Base-by-base conservation (phyloP, 2,888 invertebrate genomes). In the Ganaspis brasiliensis region DNA sequence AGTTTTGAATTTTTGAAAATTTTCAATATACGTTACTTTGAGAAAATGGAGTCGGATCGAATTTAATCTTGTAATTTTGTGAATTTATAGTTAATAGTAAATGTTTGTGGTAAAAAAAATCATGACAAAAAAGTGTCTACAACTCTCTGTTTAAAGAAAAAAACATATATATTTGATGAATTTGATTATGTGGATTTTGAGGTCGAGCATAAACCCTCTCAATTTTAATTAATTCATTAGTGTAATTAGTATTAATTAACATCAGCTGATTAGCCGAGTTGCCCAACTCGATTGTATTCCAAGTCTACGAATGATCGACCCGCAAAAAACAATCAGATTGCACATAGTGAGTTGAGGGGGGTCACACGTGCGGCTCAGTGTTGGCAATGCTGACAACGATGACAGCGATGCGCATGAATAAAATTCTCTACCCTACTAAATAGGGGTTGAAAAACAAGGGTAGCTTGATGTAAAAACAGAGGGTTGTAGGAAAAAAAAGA, bases 351-450 rank as follows among this genome's bases (percentile, higher is more conserved):
- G 35, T 16, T 16, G 35, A 31, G 63, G 40, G 37, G 63, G 40
- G 16, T 19, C 37, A 21, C 63, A 63, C 63, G 37, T 37, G 63
- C 37, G 37, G 40, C 63, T 8, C 9, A 63, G 21, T 40, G 63
- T 40, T 63, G 63, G 63, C 63, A 63, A 63, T 63, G 63, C 63
- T 63, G 40, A 40, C 40, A 21, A 37, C 40, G 63, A 56, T 56
- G 56, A 56, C 24, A 56, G 56, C 56, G 56, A 63, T 40, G 63
- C 63, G 63, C 37, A 37, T 63, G 37, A 40, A 40, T 63, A 40
- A 63, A 40, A 63, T 63, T 21, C 12, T 19, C 21, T 40, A 19
- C 63, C 63, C 40, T 63, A 19, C 63, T 21, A 63, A n/a, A 40
- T 40, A 63, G 37, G 63, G 63, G 40, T 63, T 37, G 63, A 21